Percentiles rank a stretch among this genome's conserved stretches.
These are phyloP conservation scores for Brotogeris chrysoptera DNA, from an alignment of 2,797 vertebrate species.

Conservation along the genomic window DNA sequence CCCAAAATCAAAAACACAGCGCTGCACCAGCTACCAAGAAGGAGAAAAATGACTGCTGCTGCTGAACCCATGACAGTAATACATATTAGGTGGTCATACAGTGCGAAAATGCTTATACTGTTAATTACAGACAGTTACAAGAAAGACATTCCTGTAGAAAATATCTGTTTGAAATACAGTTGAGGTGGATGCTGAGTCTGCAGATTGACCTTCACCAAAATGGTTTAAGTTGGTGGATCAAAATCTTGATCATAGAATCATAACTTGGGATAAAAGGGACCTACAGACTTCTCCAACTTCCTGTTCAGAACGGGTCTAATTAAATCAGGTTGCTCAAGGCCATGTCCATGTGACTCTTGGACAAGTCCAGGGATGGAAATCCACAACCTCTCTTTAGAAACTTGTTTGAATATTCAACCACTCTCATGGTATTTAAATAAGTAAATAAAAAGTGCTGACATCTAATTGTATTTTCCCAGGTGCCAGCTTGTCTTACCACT, in stretches of 20 bases:
- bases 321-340: not conserved
- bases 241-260: not conserved
- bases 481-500: not conserved
- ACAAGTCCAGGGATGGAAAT: not conserved
- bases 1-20: too few relatives aligned
- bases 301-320: not conserved
- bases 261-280: accelerated
- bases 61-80: not conserved
- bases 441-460: not conserved
- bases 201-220: not conserved
- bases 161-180: not conserved
- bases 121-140: not conserved
- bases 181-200: not conserved
- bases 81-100: not conserved
- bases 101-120: not conserved
- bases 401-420: not conserved
- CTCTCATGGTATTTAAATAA: not conserved
- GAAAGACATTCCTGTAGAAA: not conserved
- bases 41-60: too few relatives aligned
- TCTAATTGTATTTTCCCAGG: not conserved
- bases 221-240: not conserved
- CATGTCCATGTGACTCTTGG: not conserved
- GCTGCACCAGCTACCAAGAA: too few relatives aligned
- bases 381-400: not conserved
- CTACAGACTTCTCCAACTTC: not conserved